These are phyloP conservation scores for Mamestra configurata DNA, from an alignment of 1,140 invertebrate species.

Conservation along the genomic window DNA sequence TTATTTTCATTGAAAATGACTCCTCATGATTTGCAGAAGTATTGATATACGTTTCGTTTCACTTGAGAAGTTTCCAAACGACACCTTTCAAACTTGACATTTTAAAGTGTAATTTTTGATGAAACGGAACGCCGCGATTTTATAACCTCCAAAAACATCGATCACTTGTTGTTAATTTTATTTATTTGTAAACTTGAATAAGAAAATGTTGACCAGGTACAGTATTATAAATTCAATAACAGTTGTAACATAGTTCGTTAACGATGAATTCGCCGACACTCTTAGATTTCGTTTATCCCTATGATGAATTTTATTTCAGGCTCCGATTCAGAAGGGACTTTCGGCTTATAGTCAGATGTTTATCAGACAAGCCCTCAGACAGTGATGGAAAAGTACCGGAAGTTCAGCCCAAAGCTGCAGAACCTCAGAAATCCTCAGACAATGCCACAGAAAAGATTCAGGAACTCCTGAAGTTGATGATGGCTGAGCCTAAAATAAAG, in stretches of 20 bases:
- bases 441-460: conserved; percentile 82
- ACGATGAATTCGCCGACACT: not conserved
- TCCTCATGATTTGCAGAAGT: not conserved
- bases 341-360: conserved; percentile 70
- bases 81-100: not conserved
- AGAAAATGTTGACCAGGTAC: conserved; percentile 51
- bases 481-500: conserved; percentile 77
- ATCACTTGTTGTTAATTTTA: not conserved
- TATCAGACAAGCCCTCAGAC: conserved; percentile 78
- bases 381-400: conserved; percentile 67
- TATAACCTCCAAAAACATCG: conserved; percentile 47
- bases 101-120: not conserved
- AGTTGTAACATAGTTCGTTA: no score
- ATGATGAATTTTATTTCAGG: conserved; percentile 62
- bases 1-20: no score
- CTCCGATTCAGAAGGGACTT: conserved; percentile 74
- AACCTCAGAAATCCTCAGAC: conserved; percentile 61
- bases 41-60: not conserved
- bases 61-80: not conserved
- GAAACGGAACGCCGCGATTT: conserved; percentile 27
- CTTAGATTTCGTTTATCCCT: not conserved
- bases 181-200: not conserved
- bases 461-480: conserved; percentile 81
- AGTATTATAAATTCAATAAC: not conserved
- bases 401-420: conserved; percentile 57